Percentiles rank a stretch among this genome's conserved stretches.
Evolutionary conservation across 92 coral and sea anemone genomes (phyloP).

Genomic region (Anthopleura xanthogrammica): DNA sequence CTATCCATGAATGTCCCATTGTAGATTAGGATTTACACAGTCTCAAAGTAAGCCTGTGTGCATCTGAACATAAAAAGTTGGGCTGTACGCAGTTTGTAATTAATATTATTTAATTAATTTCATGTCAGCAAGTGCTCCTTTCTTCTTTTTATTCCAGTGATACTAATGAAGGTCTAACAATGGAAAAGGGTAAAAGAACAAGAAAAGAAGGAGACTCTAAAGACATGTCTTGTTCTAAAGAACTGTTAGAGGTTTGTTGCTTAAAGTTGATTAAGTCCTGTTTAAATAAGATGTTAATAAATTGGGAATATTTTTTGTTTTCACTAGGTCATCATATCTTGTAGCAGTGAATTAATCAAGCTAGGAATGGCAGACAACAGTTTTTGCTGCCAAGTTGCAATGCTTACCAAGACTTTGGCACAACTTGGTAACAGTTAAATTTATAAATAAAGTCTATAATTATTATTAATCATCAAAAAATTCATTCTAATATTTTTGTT

Average conservation of each 20-base stretch:
- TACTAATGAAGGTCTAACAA: not conserved
- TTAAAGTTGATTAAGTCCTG: not conserved
- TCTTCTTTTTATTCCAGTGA: not conserved
- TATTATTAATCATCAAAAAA: not conserved
- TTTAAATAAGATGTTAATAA: not conserved
- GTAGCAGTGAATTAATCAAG: constrained; percentile 59
- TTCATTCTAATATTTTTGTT: not conserved
- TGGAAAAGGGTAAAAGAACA: constrained; percentile 29
- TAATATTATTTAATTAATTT: too few species aligned
- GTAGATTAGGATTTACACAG: too few species aligned
- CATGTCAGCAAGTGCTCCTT: not conserved
- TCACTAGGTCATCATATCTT: constrained; percentile 55
- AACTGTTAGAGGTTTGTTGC: constrained; percentile 24
- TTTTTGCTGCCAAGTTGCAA: constrained; percentile 55
- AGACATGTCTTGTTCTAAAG: constrained; percentile 8
- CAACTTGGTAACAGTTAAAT: constrained; percentile 40
- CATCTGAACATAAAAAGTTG: too few species aligned
- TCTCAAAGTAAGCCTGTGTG: too few species aligned
- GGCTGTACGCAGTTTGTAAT: too few species aligned
- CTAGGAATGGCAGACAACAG: constrained; percentile 71
- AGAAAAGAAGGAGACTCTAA: constrained; percentile 11
- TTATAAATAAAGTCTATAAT: not conserved
- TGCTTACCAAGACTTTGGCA: constrained; percentile 48
- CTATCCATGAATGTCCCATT: too few species aligned
- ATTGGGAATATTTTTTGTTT: not conserved